These are phyloP conservation scores for Chamaetylas fuelleborni DNA, from an alignment of 2,113 vertebrate genomes.

Conservation along the genomic window DNA sequence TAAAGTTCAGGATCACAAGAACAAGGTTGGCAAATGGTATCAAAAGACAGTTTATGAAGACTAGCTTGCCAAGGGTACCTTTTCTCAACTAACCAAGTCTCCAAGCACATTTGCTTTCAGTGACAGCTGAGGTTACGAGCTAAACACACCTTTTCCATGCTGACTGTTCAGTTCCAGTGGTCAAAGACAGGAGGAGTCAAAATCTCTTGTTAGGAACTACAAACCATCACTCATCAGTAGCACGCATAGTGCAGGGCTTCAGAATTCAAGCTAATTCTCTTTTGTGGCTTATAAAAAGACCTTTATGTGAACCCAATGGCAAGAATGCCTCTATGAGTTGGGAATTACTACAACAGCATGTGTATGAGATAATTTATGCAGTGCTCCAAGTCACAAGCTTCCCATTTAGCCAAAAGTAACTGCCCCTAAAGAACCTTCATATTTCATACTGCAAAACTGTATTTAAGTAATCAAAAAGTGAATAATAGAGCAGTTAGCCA, in stretches of 20 bases:
- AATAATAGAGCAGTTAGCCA: slow-evolving; percentile 52
- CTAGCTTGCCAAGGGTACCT: neutral
- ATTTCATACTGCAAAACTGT: slow-evolving; percentile 19
- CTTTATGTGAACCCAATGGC: neutral
- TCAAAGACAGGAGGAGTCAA: neutral
- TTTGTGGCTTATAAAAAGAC: neutral
- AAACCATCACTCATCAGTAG: neutral
- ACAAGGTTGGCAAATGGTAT: neutral
- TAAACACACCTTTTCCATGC: neutral
- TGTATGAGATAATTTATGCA: neutral
- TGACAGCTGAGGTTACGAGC: neutral
- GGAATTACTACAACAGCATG: neutral
- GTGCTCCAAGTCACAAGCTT: neutral
- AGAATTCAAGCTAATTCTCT: neutral
- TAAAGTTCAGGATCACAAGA: neutral
- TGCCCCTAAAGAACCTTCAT: neutral
- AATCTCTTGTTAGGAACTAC: neutral
- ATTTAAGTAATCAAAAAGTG: slow-evolving; percentile 45
- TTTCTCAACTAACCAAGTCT: neutral
- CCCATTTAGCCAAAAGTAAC: neutral
- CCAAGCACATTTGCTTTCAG: neutral
- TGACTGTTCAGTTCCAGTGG: neutral
- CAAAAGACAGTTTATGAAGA: neutral
- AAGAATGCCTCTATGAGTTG: neutral
- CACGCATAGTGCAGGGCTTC: neutral